These are phyloP conservation scores for Smutsia gigantea DNA, from an alignment of 2,797 vertebrate genomes.

Conservation along the genomic window DNA sequence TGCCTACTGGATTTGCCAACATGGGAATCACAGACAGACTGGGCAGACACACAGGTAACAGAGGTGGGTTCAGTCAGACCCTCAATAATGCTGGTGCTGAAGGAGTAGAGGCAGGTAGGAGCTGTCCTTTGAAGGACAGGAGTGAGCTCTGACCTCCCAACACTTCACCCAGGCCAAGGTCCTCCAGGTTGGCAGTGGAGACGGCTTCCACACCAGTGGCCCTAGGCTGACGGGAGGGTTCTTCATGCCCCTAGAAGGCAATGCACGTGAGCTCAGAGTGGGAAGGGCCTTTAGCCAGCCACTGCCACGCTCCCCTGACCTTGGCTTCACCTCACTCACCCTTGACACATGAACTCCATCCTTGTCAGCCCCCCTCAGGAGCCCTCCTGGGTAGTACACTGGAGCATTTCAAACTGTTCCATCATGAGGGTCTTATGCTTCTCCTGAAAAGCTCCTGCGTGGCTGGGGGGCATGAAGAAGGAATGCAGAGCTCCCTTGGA, in stretches of 20 bases:
- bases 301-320: fast-evolving
- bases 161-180: neutral
- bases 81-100: fast-evolving
- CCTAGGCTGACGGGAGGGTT: neutral
- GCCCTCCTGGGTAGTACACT: neutral
- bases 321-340: neutral
- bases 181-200: neutral
- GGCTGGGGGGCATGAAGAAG: neutral
- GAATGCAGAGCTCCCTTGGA: neutral
- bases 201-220: neutral
- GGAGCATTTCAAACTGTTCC: neutral
- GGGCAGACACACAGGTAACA: too few relatives aligned
- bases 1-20: neutral
- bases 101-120: neutral
- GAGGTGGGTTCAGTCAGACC: neutral
- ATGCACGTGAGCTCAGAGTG: fast-evolving
- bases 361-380: neutral
- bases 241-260: neutral
- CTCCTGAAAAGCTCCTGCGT: neutral
- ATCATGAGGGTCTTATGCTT: neutral
- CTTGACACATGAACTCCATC: neutral
- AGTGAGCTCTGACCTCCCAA: neutral
- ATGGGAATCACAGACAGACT: neutral
- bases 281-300: neutral
- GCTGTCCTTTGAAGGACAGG: neutral